Conservation (phyloP, 2,888 invertebrate species). For the Sinhomidia bicolor region DNA sequence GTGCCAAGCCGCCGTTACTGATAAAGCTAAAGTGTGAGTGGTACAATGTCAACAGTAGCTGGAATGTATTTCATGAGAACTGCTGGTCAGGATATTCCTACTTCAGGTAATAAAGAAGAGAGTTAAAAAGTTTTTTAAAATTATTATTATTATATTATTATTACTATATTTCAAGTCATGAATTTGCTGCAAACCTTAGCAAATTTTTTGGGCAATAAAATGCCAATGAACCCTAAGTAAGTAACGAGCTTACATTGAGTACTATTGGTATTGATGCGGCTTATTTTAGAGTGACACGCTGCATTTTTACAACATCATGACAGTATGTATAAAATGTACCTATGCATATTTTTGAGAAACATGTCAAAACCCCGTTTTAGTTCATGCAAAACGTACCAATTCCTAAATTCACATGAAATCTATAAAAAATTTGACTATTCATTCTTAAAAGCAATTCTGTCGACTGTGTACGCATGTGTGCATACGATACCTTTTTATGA, state of each 20-base stretch:
- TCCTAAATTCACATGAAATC: constrained; percentile 51
- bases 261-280: too few species aligned
- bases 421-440: constrained; percentile 51
- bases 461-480: neutral
- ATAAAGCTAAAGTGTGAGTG: constrained; percentile 22
- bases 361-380: neutral
- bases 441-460: constrained; percentile 5
- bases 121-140: too few species aligned
- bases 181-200: neutral
- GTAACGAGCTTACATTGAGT: neutral
- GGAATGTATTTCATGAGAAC: constrained; percentile 79
- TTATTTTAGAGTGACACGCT: neutral
- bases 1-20: neutral
- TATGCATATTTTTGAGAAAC: neutral
- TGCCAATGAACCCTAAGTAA: neutral
- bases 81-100: constrained; percentile 78
- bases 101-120: constrained; percentile 74
- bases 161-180: too few species aligned
- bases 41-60: constrained; percentile 79
- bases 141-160: too few species aligned
- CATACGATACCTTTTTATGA: neutral
- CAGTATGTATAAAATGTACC: neutral
- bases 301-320: neutral
- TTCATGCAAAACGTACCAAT: constrained; percentile 58
- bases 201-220: neutral